phyloP scores from a whole-genome alignment of 2,113 vertebrate species.

The Caretta caretta region DNA sequence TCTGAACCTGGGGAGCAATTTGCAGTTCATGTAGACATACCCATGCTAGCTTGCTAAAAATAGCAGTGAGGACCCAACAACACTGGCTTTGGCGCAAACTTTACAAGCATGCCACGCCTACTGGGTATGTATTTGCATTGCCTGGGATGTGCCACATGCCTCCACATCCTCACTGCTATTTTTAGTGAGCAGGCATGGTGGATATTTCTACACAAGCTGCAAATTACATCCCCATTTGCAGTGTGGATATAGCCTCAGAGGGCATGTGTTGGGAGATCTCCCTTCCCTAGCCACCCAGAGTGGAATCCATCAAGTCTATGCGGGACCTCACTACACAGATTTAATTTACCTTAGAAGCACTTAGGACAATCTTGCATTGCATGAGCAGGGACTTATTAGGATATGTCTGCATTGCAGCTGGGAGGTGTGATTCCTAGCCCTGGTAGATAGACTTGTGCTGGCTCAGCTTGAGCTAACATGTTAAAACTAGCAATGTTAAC shows the following conservation, averaged over 20 bases:
- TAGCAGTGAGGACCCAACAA: not conserved
- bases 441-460: not conserved
- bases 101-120: not conserved
- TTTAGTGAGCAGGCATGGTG: not conserved
- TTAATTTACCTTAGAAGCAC: not conserved
- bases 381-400: not conserved
- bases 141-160: not conserved
- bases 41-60: not conserved
- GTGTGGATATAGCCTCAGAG: not conserved
- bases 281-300: not conserved
- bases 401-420: not conserved
- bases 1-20: not conserved
- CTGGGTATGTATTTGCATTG: not conserved
- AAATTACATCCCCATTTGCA: not conserved
- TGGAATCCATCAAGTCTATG: not conserved
- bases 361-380: not conserved
- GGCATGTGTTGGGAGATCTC: not conserved
- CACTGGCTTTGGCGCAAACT: not conserved
- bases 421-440: not conserved
- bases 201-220: not conserved
- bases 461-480: not conserved
- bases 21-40: not conserved
- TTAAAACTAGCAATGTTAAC: not conserved
- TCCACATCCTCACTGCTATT: not conserved
- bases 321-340: fast-evolving